Conservation (phyloP, 37 sponge, comb jelly and placozoan species). For the Ephydatia muelleri region DNA sequence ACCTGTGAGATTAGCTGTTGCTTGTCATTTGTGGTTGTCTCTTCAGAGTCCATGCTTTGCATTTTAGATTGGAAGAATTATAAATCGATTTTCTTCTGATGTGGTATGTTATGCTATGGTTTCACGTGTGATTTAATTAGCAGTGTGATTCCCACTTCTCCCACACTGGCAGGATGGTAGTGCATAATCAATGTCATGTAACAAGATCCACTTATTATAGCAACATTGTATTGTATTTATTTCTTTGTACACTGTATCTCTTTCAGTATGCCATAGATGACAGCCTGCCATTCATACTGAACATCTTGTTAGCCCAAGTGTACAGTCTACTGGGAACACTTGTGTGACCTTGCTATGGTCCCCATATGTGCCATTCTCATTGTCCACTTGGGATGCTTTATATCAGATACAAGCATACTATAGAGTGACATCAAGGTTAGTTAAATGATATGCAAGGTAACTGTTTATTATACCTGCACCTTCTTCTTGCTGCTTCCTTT, state of each 20-base stretch:
- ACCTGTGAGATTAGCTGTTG: conserved; percentile 68
- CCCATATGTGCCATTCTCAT: conserved; percentile 90
- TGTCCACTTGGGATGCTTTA: conserved; percentile 86
- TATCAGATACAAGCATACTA: conserved; percentile 93
- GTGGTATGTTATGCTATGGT: conserved; percentile 59
- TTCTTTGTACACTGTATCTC: background rate
- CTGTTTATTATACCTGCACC: no score
- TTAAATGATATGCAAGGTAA: no score
- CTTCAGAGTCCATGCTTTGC: conserved; percentile 2
- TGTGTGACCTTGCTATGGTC: conserved; percentile 85
- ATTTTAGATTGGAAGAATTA: conserved; percentile 80
- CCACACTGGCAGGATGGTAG: no score
- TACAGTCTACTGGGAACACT: conserved; percentile 89
- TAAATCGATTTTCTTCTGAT: conserved; percentile 94
- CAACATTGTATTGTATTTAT: background rate
- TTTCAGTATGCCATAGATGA: conserved; percentile 97
- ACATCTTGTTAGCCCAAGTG: conserved; percentile 92
- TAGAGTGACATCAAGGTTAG: conserved; percentile 89
- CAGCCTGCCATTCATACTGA: conserved; percentile 92
- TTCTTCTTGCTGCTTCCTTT: no score
- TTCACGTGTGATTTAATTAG: background rate
- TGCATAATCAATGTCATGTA: no score
- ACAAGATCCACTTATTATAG: no score
- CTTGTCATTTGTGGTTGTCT: conserved; percentile 18
- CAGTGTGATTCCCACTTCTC: background rate